phyloP scores from a whole-genome alignment of 2,888 invertebrate species.

The Gortyna flavago region DNA sequence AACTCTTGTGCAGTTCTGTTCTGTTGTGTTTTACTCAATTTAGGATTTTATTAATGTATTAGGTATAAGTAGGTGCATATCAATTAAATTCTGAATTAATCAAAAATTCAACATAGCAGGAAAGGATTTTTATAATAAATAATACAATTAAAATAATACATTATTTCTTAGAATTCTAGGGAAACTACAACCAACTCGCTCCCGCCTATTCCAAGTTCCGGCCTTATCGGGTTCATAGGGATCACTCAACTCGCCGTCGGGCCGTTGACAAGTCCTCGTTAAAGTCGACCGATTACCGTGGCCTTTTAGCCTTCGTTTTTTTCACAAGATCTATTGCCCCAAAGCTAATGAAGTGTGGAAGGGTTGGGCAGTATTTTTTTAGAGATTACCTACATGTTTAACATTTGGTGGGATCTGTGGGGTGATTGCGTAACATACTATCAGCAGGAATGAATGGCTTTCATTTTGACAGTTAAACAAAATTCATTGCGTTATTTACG shows the following conservation, averaged over 20 bases:
- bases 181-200: background rate
- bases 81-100: background rate
- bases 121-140: background rate
- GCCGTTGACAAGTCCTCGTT: conserved; percentile 81
- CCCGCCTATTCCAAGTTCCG: background rate
- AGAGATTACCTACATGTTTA: conserved; percentile 32
- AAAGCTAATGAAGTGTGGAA: conserved; percentile 63
- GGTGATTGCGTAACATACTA: too few relatives aligned
- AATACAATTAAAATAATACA: background rate
- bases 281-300: conserved; percentile 80
- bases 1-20: too few relatives aligned
- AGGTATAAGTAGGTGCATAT: too few relatives aligned
- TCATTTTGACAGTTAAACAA: too few relatives aligned
- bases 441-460: too few relatives aligned
- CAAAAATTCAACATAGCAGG: background rate
- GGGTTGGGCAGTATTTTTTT: conserved; percentile 32
- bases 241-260: conserved; percentile 77
- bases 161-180: background rate
- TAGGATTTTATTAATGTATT: too few relatives aligned
- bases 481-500: too few relatives aligned
- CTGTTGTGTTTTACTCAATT: too few relatives aligned
- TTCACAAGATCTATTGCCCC: conserved; percentile 68
- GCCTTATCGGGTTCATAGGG: conserved; percentile 59
- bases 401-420: background rate
- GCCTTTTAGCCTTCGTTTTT: conserved; percentile 64